These are phyloP conservation scores for Enteromius treurensis DNA, from an alignment of 2,797 vertebrate species.

Conservation along the genomic window DNA sequence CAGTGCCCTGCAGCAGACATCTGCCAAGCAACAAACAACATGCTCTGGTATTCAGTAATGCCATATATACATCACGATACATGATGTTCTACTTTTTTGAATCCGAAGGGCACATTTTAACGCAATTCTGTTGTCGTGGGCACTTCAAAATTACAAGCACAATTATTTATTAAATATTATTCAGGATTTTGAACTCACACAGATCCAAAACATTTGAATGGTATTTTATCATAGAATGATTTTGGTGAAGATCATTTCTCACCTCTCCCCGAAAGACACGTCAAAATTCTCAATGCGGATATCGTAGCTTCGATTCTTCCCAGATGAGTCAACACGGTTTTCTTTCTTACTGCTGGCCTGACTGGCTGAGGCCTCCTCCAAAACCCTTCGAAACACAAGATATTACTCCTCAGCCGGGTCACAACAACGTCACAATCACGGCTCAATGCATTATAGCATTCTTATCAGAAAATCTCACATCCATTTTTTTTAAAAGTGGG, in stretches of 20 bases:
- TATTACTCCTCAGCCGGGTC: not conserved
- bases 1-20: constrained; percentile 89
- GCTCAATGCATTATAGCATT: not conserved
- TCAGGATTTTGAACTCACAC: no score
- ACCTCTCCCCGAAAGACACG: constrained; percentile 95
- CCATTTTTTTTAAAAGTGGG: not conserved
- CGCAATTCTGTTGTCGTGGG: no score
- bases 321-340: constrained; percentile 87
- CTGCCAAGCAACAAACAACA: constrained; percentile 65
- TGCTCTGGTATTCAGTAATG: no score
- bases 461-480: not conserved
- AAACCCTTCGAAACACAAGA: constrained; percentile 76
- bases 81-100: no score
- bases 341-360: constrained; percentile 97
- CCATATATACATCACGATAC: no score
- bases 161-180: no score
- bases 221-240: not conserved
- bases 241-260: constrained; percentile 52
- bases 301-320: constrained; percentile 96
- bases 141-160: no score
- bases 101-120: no score
- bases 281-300: constrained; percentile 98
- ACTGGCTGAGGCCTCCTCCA: constrained; percentile 96
- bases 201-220: not conserved
- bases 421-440: no score